These are phyloP conservation scores for Xiphophorus hellerii DNA, from an alignment of 2,113 vertebrate genomes.

Conservation along the genomic window DNA sequence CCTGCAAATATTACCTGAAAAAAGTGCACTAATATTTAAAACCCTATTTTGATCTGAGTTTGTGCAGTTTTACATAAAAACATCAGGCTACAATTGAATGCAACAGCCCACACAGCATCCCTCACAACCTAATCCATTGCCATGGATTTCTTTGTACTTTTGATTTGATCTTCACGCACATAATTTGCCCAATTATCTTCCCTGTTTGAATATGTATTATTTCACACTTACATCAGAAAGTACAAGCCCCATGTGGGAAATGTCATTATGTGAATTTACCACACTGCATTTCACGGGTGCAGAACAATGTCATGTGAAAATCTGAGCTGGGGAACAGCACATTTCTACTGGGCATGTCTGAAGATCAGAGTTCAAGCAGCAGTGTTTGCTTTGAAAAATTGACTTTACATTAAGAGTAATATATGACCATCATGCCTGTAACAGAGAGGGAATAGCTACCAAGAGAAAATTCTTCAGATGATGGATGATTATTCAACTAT, in stretches of 20 bases:
- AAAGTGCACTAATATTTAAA: neutral
- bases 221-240: conserved; percentile 22
- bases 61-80: conserved; percentile 26
- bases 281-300: neutral
- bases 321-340: neutral
- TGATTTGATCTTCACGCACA: conserved; percentile 23
- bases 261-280: neutral
- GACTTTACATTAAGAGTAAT: conserved; percentile 43
- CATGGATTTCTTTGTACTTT: conserved; percentile 14
- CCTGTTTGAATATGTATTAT: conserved; percentile 25
- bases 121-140: conserved; percentile 38
- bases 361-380: conserved; percentile 34
- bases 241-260: conserved; percentile 2
- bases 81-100: conserved; percentile 53
- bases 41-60: conserved; percentile 35
- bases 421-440: conserved; percentile 38
- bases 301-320: neutral
- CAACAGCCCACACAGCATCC: conserved; percentile 46
- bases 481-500: conserved; percentile 59
- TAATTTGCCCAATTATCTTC: conserved; percentile 14
- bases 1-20: neutral
- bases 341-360: neutral
- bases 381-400: conserved; percentile 50
- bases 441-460: conserved; percentile 6
- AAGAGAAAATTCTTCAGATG: conserved; percentile 27